Evolutionary conservation across 2,113 vertebrate genomes (phyloP).

Genomic region (Telmatochromis sp.): DNA sequence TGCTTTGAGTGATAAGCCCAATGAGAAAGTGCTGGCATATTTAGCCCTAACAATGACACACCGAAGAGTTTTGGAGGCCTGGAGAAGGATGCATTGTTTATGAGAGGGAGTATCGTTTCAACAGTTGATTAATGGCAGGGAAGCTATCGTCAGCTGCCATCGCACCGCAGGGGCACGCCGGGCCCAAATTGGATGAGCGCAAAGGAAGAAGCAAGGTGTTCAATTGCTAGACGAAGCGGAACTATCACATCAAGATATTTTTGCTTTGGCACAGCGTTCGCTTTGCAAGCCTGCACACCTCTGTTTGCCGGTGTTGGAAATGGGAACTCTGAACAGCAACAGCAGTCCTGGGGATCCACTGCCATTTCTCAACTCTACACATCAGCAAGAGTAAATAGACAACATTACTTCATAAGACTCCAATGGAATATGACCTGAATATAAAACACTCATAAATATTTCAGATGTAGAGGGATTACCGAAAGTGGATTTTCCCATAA

Average conservation of each 20-base stretch:
- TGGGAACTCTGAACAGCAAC: not conserved
- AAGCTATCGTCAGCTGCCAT: slow-evolving; percentile 37
- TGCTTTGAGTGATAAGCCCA: slow-evolving; percentile 51
- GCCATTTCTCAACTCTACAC: slow-evolving; percentile 16
- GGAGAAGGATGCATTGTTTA: slow-evolving; percentile 41
- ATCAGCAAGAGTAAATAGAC: slow-evolving; percentile 25
- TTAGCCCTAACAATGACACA: slow-evolving; percentile 29
- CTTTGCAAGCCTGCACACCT: slow-evolving; percentile 7
- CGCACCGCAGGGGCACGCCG: not conserved
- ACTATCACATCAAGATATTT: slow-evolving; percentile 29
- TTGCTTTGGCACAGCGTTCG: not conserved
- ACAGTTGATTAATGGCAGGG: slow-evolving; percentile 36
- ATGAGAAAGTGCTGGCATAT: slow-evolving; percentile 28
- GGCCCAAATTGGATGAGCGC: slow-evolving; percentile 34
- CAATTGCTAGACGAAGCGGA: slow-evolving; percentile 9
- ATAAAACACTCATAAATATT: slow-evolving; percentile 14
- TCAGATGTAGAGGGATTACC: not conserved
- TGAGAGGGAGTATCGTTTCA: slow-evolving; percentile 41
- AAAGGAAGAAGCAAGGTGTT: slow-evolving; percentile 7
- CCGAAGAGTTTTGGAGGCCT: not conserved
- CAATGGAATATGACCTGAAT: slow-evolving; percentile 14
- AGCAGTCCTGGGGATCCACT: not conserved
- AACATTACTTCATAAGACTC: slow-evolving; percentile 1
- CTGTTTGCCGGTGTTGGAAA: not conserved
- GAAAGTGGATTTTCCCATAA: not conserved